phyloP scores from a whole-genome alignment of 2,113 vertebrate genomes.

The Xenopus tropicalis region UCB_Xtro_10.0 CM004448.2:113540501-113541000 shows the following conservation, averaged over 20 bases:
- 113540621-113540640: too few species aligned
- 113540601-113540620: too few species aligned
- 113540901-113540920: conserved; percentile 9
- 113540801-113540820: conserved; percentile 20
- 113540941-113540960: background rate
- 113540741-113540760: conserved; percentile 9
- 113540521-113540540: too few species aligned
- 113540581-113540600: too few species aligned
- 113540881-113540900: conserved; percentile 33
- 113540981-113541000: too few species aligned
- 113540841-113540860: conserved; percentile 8
- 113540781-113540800: conserved; percentile 16
- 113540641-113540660: too few species aligned
- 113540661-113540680: too few species aligned
- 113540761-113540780: conserved; percentile 20
- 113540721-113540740: background rate
- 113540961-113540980: too few species aligned
- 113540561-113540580: too few species aligned
- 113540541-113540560: too few species aligned
- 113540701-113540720: background rate
- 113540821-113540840: conserved; percentile 31
- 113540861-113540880: conserved; percentile 9
- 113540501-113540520: too few species aligned
- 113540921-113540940: conserved; percentile 4
- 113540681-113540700: too few species aligned